Evolutionary conservation across 2,113 vertebrate genomes (phyloP).

Genomic region (Calypte anna): DNA sequence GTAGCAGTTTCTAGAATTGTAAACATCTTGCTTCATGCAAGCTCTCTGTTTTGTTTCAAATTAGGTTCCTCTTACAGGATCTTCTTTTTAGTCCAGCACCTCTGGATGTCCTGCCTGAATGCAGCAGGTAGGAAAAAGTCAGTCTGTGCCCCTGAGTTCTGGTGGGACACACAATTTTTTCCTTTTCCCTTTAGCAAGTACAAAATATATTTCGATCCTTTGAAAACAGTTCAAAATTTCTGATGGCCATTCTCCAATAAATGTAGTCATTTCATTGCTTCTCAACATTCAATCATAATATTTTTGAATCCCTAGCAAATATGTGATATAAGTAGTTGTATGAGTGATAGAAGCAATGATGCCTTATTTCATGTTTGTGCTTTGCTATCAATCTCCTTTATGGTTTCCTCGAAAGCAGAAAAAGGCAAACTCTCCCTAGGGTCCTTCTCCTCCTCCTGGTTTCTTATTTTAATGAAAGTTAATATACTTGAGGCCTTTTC

Average conservation of each 20-base stretch:
- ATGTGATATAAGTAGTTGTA: background rate
- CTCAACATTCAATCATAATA: background rate
- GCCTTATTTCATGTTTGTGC: background rate
- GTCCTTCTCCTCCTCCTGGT: background rate
- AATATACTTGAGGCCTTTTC: background rate
- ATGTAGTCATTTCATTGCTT: background rate
- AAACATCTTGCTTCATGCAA: background rate
- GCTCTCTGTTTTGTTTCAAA: background rate
- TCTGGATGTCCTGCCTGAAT: background rate
- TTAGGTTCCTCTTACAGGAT: background rate
- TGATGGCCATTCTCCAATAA: background rate
- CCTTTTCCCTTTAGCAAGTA: background rate
- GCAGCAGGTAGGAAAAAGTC: background rate
- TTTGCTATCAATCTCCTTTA: background rate
- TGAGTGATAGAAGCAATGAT: background rate
- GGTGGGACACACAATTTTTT: background rate
- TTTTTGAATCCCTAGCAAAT: background rate
- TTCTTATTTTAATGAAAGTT: slow-evolving; percentile 1
- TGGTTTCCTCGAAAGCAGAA: background rate
- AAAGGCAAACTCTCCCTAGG: background rate
- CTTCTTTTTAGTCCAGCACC: background rate
- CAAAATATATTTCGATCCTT: background rate
- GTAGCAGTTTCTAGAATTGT: background rate
- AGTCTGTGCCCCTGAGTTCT: background rate
- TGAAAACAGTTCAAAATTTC: background rate